phyloP scores from a whole-genome alignment of 2,888 invertebrate genomes.

The Parasteatoda lunata region DNA sequence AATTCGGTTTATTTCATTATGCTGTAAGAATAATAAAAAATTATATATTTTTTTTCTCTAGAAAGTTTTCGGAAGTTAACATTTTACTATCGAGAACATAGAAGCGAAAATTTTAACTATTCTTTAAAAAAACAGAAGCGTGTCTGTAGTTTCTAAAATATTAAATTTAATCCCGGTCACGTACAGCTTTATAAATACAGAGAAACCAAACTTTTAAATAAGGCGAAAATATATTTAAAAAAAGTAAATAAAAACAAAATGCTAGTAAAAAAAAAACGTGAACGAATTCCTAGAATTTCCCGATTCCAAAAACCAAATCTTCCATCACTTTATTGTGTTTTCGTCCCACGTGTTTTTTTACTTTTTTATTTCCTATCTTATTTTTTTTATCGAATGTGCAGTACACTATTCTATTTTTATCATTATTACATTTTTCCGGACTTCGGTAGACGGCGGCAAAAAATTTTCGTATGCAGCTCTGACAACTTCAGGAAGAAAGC shows the following conservation, averaged over 20 bases:
- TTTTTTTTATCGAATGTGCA: background rate
- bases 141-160: no score
- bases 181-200: no score
- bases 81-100: no score
- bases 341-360: background rate
- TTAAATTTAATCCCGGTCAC: no score
- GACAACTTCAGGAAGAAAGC: background rate
- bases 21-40: no score
- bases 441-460: background rate
- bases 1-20: no score
- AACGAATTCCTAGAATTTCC: background rate
- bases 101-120: no score
- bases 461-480: background rate
- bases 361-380: background rate
- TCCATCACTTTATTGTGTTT: conserved; percentile 3
- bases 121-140: no score
- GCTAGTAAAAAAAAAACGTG: background rate
- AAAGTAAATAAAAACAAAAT: background rate
- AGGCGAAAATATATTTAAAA: no score
- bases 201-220: no score
- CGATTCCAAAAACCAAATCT: background rate
- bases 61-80: no score
- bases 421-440: background rate
- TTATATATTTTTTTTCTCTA: no score
- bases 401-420: background rate